Base-by-base conservation (phyloP, 1,140 invertebrate genomes). In the Euura saliciscinereae region DNA sequence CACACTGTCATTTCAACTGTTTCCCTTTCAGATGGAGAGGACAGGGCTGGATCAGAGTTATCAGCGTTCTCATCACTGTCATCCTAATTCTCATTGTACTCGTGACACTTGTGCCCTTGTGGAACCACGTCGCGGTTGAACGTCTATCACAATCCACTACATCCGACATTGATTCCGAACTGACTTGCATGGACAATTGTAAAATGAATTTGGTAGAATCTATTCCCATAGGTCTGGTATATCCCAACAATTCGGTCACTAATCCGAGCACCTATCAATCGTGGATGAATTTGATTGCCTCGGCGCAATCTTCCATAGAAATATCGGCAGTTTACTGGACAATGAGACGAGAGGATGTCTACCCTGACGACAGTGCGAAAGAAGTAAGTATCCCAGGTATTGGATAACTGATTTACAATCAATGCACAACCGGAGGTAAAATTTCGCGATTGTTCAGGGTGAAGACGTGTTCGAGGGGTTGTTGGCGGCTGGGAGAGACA, bases 301-400 rank as follows among this genome's bases (percentile, higher is more conserved):
- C 89, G 66, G 95, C 96, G 45, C 90, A 93, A 76, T 80, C 89
- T 28, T 90, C 90, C 2, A 93, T 99, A 78, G 94, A 98, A 86
- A 98, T 98, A 81, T 96, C 93, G 1, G 96, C 96, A 2, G 94
- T 94, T 80, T 98, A 98, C 87, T 99, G 97, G 96, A 93, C 94
- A 2, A 88, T 98, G 81, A 91, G 90, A 74, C 90, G 91, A 78
- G 89, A 91, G 75, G 96, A 98, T 87, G 90, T 94, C 13, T 90
- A 91, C 83, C 90, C 92, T 72, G 92, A 96, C 85, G 91, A 93
- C 75, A 94, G 93, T 77, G 93, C 94, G 59, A 87, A 89, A 77
- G 88, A 92, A 80, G 91, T 91, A 79, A 28, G 28, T 28, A 28
- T 28, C 28, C 28, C 28, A 28, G 28, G 28, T 28, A 28, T 28